These are phyloP conservation scores for Scartelaos histophorus DNA, from an alignment of 2,113 vertebrate species.

Conservation along the genomic window DNA sequence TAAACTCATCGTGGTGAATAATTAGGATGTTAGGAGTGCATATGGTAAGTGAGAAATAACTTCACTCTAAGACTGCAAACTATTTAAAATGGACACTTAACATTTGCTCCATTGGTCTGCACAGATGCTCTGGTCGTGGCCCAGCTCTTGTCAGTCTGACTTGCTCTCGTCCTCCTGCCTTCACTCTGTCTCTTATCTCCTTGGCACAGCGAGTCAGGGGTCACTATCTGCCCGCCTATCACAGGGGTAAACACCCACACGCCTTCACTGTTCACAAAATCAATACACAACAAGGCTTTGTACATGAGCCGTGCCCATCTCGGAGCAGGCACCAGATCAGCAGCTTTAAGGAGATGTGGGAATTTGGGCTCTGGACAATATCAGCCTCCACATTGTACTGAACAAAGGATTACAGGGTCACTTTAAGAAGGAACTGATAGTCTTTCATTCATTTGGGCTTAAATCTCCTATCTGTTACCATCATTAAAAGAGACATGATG, in stretches of 20 bases:
- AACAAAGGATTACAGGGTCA: slow-evolving; percentile 2
- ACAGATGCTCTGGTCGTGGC: slow-evolving; percentile 6
- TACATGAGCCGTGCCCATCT: slow-evolving; percentile 43
- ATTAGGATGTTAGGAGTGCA: too few relatives aligned
- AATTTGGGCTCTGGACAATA: slow-evolving; percentile 11
- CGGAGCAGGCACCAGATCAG: slow-evolving; percentile 29
- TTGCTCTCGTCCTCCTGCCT: slow-evolving; percentile 14
- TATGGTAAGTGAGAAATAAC: too few relatives aligned
- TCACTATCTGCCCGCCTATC: slow-evolving; percentile 49
- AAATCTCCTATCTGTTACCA: not conserved
- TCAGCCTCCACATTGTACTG: not conserved
- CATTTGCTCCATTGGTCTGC: slow-evolving; percentile 40
- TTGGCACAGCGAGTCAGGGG: slow-evolving; percentile 36
- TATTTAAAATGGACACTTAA: too few relatives aligned
- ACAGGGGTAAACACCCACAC: slow-evolving; percentile 49
- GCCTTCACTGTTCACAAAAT: slow-evolving; percentile 48
- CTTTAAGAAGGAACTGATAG: not conserved
- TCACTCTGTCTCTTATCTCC: slow-evolving; percentile 53
- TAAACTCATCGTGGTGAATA: too few relatives aligned
- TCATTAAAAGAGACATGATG: not conserved
- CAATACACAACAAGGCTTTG: slow-evolving; percentile 34
- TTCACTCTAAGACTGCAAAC: too few relatives aligned
- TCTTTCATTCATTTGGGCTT: not conserved
- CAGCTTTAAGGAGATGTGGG: slow-evolving; percentile 33
- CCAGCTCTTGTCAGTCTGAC: slow-evolving; percentile 36